phyloP scores from a whole-genome alignment of 2,113 vertebrate genomes.

The Bombycilla garrulus region DNA sequence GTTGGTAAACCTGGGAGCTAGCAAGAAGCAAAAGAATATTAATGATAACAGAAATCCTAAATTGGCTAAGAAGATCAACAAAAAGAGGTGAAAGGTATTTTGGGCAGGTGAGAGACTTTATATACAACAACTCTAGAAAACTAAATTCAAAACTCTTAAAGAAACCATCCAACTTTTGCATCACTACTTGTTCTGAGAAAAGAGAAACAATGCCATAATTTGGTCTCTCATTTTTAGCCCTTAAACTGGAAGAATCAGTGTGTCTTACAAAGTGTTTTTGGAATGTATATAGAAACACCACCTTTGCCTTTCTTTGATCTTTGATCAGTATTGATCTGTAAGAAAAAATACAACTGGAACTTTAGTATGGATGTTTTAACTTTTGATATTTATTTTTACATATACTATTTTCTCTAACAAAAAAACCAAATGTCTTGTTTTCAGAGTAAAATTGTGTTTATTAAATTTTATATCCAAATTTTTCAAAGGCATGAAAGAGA shows the following conservation, averaged over 20 bases:
- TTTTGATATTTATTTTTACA: not conserved
- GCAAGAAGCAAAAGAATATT: not conserved
- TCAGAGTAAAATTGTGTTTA: not conserved
- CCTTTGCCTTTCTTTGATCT: not conserved
- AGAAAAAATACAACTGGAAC: not conserved
- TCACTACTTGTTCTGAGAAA: not conserved
- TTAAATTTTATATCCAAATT: not conserved
- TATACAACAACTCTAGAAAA: not conserved
- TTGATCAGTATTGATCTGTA: not conserved
- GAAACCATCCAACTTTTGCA: not conserved
- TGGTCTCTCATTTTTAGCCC: fast-evolving
- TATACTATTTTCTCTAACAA: not conserved
- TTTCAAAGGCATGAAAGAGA: not conserved
- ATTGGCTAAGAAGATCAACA: not conserved
- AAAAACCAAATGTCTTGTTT: not conserved
- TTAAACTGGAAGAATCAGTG: not conserved
- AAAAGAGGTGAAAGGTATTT: not conserved
- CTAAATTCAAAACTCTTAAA: not conserved
- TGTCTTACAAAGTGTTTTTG: not conserved
- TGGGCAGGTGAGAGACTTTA: not conserved
- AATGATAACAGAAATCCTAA: not conserved
- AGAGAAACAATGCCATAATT: not conserved
- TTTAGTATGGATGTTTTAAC: not conserved
- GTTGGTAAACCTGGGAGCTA: not conserved
- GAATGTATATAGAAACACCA: not conserved